Evolutionary conservation across 2,797 vertebrate species (phyloP).

Genomic region (Ctenochaetus hawaiiensis): DNA sequence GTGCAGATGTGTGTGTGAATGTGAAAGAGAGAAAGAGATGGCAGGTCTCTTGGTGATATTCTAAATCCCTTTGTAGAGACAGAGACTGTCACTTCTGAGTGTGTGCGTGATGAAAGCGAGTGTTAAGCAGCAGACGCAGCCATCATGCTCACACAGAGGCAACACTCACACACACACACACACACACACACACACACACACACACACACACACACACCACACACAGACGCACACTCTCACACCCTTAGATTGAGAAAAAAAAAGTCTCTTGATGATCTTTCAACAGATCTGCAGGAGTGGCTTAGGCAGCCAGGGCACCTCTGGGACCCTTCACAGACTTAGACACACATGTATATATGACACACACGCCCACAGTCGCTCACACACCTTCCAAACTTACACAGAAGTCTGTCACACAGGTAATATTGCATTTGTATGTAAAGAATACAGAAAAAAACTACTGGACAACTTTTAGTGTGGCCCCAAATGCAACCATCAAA

Average conservation of each 20-base stretch:
- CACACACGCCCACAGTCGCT: conserved; percentile 12
- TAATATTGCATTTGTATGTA: conserved; percentile 17
- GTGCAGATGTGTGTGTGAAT: conserved; percentile 25
- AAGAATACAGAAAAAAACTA: neutral
- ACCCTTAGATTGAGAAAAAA: conserved; percentile 61
- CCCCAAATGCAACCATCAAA: neutral
- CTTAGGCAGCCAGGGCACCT: conserved; percentile 77
- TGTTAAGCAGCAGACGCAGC: conserved; percentile 83
- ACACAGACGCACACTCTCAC: conserved; percentile 37
- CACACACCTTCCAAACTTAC: conserved; percentile 33
- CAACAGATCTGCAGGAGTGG: conserved; percentile 82
- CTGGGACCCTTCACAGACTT: conserved; percentile 65
- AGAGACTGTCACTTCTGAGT: conserved; percentile 88
- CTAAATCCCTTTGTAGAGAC: conserved; percentile 87
- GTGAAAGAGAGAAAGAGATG: conserved; percentile 70
- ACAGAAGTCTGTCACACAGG: conserved; percentile 18
- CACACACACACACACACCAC: conserved; percentile 26
- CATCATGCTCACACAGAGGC: conserved; percentile 77
- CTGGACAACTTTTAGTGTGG: neutral
- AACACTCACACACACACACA: conserved; percentile 49
- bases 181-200: conserved; percentile 36
- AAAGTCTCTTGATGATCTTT: conserved; percentile 82
- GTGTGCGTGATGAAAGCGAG: conserved; percentile 87
- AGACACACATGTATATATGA: conserved; percentile 36
- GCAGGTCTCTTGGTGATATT: conserved; percentile 86